Evolutionary conservation across 2,113 vertebrate species (phyloP), one percentile per base, ranked within the genome.

Genomic region (Epinephelus moara): DNA sequence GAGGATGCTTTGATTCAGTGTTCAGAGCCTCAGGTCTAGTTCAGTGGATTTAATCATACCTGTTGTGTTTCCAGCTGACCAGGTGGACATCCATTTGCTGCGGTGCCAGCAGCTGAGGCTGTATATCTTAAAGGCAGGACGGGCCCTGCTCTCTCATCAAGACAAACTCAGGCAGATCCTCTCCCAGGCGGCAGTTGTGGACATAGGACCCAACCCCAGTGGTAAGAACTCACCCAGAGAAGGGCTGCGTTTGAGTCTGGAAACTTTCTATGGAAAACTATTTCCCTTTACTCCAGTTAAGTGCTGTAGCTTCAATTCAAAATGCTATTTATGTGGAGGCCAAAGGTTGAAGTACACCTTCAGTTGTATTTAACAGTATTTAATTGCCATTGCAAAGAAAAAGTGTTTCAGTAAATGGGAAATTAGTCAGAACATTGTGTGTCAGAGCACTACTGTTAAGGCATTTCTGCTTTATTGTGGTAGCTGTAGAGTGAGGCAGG

Each of bases 111-210:
- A 99, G 89, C 91, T 99, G 55, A 96, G 97, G 77, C 94, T 99
- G 8, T 99, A 99, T 82, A 96, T 99, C 55, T 78, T 99, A 74
- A 99, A 99, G 94, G 98, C 98, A 18, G 97, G 95, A 0, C 96
- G 98, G 15, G 97, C 98, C 7, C 92, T 99, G 60, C 97, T 99
- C 17, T 96, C 96, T 75, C 97, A 99, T 88, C 98, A 99, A 88
- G 98, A 99, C 89, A 97, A 97, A 61, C 95, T 99, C 30, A 90
- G 98, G 56, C 98, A 99, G 92, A 99, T 99, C 78, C 95, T 99
- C 57, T 99, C 97, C 73, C 98, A 99, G 90, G 93, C 98, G 0
- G 97, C 98, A 30, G 95, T 99, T 21, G 93, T 96, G 64, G 98
- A 99, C 33, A 61, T 89, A 0, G 92, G 94, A 45, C 83, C 95